Percentiles rank a stretch among this genome's conserved stretches.
These are phyloP conservation scores for Dolomedes plantarius DNA, from an alignment of 2,888 invertebrate species.

Conservation along the genomic window DNA sequence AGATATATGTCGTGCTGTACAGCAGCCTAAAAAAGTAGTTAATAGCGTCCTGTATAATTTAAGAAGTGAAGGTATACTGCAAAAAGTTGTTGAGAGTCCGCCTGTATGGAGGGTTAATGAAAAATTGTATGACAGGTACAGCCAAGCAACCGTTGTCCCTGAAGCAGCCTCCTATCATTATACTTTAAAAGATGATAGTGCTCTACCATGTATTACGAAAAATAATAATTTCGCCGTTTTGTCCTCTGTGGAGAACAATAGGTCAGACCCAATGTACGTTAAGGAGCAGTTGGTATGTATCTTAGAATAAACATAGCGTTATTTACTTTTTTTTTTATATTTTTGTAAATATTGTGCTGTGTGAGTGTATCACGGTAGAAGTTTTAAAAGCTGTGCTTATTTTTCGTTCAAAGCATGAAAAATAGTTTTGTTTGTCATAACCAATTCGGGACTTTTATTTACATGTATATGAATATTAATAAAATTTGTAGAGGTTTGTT, in stretches of 20 bases:
- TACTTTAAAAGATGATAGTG: constrained; percentile 60
- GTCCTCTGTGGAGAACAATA: constrained; percentile 64
- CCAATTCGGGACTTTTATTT: no score
- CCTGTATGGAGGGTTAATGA: constrained; percentile 71
- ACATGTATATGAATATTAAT: no score
- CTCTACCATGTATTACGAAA: constrained; percentile 54
- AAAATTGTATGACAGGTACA: constrained; percentile 64
- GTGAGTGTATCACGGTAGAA: not conserved
- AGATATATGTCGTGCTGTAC: constrained; percentile 72
- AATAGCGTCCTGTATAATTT: constrained; percentile 72
- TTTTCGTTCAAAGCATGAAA: no score
- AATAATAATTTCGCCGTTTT: constrained; percentile 68
- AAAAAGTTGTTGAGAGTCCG: constrained; percentile 73
- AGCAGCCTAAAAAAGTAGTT: constrained; percentile 72
- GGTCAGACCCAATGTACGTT: constrained; percentile 67
- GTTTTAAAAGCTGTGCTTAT: no score
- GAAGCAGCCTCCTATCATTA: constrained; percentile 55
- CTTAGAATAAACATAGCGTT: not conserved
- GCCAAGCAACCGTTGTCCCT: constrained; percentile 57
- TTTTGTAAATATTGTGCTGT: not conserved
- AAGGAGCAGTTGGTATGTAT: constrained; percentile 66
- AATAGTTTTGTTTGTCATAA: no score
- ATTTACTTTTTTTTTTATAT: not conserved
- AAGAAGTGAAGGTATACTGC: constrained; percentile 71
- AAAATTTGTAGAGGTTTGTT: no score